phyloP scores from a whole-genome alignment of 1,140 invertebrate species.

The Bombus terrestris region DNA sequence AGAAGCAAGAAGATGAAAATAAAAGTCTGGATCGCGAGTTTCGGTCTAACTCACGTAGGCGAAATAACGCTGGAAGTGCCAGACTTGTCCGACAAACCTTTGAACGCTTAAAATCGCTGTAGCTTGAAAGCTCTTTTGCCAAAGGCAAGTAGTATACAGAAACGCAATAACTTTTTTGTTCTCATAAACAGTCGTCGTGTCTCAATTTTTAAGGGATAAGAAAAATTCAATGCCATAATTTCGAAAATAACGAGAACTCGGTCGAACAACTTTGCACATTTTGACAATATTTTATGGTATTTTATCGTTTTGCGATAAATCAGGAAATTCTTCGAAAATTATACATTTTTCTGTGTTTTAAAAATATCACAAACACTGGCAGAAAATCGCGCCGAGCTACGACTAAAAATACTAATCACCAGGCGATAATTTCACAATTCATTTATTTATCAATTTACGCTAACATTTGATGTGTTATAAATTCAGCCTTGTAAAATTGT shows the following conservation, averaged over 20 bases:
- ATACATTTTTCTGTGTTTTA: not conserved
- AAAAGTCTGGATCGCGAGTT: not conserved
- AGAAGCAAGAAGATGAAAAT: not conserved
- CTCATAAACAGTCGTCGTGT: too few relatives aligned
- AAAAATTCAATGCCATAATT: not conserved
- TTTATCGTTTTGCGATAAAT: too few relatives aligned
- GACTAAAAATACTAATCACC: too few relatives aligned
- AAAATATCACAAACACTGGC: not conserved
- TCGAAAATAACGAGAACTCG: not conserved
- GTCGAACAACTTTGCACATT: not conserved
- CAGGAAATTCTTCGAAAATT: not conserved
- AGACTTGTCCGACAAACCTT: not conserved
- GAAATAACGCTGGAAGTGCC: not conserved
- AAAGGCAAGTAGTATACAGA: not conserved
- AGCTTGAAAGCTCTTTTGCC: not conserved
- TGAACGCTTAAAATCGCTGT: not conserved
- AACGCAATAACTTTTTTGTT: too few relatives aligned
- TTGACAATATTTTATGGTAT: fast-evolving
- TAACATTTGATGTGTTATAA: too few relatives aligned
- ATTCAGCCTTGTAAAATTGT: too few relatives aligned
- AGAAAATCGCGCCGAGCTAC: too few relatives aligned
- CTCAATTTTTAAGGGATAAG: not conserved
- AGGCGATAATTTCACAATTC: too few relatives aligned
- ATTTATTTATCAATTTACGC: too few relatives aligned
- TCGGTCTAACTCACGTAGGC: not conserved